Conservation (phyloP, 1,140 invertebrate genomes). For the Nilaparvata lugens region DNA sequence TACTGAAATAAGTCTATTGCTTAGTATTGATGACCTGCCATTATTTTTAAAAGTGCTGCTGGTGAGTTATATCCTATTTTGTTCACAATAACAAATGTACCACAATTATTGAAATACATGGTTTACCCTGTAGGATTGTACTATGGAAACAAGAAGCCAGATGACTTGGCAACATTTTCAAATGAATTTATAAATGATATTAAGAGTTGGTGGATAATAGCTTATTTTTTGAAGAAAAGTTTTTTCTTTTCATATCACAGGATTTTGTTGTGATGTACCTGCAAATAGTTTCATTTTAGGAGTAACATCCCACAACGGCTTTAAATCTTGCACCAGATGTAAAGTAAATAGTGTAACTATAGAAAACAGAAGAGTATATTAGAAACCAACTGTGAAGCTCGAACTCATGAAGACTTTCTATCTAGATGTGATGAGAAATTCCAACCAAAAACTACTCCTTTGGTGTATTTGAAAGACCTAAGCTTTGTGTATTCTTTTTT, state of each 20-base stretch:
- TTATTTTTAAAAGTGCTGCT: conserved; percentile 16
- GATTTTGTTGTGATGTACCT: conserved; percentile 34
- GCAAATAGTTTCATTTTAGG: conserved; percentile 33
- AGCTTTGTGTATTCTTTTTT: conserved; percentile 25
- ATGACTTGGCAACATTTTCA: not conserved
- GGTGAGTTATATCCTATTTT: conserved; percentile 28
- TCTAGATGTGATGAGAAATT: not conserved
- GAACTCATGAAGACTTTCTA: not conserved
- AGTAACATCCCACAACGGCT: conserved; percentile 33
- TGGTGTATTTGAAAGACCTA: conserved; percentile 8
- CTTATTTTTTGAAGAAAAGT: conserved; percentile 22
- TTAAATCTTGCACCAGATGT: conserved; percentile 34
- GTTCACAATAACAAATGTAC: not conserved
- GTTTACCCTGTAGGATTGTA: not conserved
- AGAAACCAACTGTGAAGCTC: not conserved
- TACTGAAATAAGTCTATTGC: conserved; percentile 9
- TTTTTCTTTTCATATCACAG: not conserved
- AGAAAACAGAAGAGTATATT: conserved; percentile 24
- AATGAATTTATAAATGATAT: not conserved
- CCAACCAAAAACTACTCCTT: not conserved
- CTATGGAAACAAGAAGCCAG: not conserved
- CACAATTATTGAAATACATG: not conserved
- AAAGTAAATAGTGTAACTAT: conserved; percentile 23
- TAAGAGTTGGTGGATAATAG: not conserved
- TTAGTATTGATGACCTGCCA: conserved; percentile 22